These are phyloP conservation scores for Macaca mulatta DNA, from an alignment of 2,113 vertebrate genomes.

Conservation along the genomic window DNA sequence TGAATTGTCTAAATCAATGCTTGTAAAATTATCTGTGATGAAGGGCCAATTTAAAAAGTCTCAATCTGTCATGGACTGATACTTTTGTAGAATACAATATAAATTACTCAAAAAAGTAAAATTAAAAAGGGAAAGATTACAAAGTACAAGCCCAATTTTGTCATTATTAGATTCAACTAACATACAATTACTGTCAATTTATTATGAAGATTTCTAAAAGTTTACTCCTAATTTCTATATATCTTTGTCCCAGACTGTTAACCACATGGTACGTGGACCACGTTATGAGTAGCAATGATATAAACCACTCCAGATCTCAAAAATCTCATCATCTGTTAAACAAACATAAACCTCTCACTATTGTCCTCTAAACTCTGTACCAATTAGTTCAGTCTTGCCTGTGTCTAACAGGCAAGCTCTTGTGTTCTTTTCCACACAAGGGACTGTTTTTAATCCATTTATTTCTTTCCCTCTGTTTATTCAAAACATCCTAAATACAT, in stretches of 20 bases:
- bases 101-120: neutral
- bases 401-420: neutral
- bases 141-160: conserved; percentile 9
- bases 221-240: conserved; percentile 1
- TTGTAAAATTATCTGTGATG: neutral
- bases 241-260: neutral
- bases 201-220: neutral
- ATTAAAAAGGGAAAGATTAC: neutral
- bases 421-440: neutral
- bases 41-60: neutral
- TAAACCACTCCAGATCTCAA: neutral
- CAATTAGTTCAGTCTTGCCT: neutral
- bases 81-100: neutral
- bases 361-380: neutral
- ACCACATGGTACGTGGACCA: neutral
- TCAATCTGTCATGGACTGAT: neutral
- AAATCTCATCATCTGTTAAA: conserved; percentile 9
- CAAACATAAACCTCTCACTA: conserved; percentile 27
- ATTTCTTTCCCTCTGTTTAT: neutral
- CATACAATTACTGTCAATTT: neutral
- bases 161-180: conserved; percentile 11
- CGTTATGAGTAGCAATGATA: neutral
- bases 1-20: conserved; percentile 40
- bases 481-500: neutral
- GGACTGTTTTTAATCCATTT: neutral